Conservation (phyloP, 2,888 invertebrate species). For the Chrysomela aeneicollis region DNA sequence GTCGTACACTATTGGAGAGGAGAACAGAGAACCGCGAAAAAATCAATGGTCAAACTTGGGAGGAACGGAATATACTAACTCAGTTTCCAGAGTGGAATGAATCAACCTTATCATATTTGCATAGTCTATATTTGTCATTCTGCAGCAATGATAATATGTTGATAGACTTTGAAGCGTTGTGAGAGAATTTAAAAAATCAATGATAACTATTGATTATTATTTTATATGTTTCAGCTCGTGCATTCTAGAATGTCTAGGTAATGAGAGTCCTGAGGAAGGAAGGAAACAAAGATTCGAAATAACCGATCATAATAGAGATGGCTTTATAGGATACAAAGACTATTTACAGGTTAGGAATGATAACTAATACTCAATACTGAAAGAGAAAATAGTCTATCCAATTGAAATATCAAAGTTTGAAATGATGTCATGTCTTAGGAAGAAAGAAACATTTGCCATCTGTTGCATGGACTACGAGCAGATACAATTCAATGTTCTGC, state of each 20-base stretch:
- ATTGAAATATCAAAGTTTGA: too few species aligned
- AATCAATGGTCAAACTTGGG: conserved; percentile 25
- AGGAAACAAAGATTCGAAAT: conserved; percentile 64
- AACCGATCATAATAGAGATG: conserved; percentile 65
- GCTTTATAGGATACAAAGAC: conserved; percentile 68
- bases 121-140: conserved; percentile 66
- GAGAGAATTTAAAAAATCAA: conserved; percentile 8
- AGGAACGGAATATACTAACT: conserved; percentile 36
- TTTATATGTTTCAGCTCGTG: conserved; percentile 27
- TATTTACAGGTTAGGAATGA: conserved; percentile 64
- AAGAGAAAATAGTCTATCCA: too few species aligned
- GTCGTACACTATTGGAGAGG: conserved; percentile 26
- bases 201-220: too few species aligned
- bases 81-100: conserved; percentile 69
- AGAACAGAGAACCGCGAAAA: conserved; percentile 23
- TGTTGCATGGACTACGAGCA: too few species aligned
- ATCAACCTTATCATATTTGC: conserved; percentile 67
- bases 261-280: conserved; percentile 62
- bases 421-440: too few species aligned
- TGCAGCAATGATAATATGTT: conserved; percentile 68
- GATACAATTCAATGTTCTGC: too few species aligned
- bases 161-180: conserved; percentile 61
- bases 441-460: too few species aligned
- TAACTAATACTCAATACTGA: too few species aligned
- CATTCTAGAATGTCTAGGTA: conserved; percentile 64